phyloP scores from a whole-genome alignment of 2,888 invertebrate species.

The Calliscelio sp. region DNA sequence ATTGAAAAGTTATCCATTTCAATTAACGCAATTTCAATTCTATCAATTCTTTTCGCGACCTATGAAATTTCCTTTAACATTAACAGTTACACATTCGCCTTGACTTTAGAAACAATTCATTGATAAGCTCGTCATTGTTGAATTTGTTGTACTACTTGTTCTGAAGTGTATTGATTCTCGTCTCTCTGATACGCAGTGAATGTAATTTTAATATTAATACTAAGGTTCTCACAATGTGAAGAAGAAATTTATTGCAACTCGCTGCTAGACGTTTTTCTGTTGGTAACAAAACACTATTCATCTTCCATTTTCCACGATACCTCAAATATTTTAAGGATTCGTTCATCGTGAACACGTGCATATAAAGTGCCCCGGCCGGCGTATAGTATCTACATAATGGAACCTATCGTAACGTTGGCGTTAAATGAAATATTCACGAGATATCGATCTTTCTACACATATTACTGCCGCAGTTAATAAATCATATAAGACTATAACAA shows the following conservation, averaged over 20 bases:
- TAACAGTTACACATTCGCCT: conserved; percentile 19
- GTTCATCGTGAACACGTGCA: conserved; percentile 66
- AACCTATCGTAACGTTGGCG: conserved; percentile 66
- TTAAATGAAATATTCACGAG: conserved; percentile 71
- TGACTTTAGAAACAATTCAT: conserved; percentile 44
- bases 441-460: conserved; percentile 67
- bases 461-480: conserved; percentile 64
- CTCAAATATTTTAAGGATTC: conserved; percentile 67
- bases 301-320: conserved; percentile 50
- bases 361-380: conserved; percentile 60
- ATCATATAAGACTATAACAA: conserved; percentile 62
- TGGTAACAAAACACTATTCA: conserved; percentile 30
- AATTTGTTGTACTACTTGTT: conserved; percentile 30
- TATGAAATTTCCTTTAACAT: conserved; percentile 28
- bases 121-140: conserved; percentile 31
- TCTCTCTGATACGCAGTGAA: conserved; percentile 11
- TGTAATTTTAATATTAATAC: conserved; percentile 36
- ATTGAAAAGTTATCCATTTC: not conserved
- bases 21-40: not conserved
- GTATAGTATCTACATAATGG: conserved; percentile 68
- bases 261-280: conserved; percentile 14
- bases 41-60: not conserved
- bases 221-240: too few relatives aligned
- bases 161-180: conserved; percentile 42
- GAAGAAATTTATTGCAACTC: conserved; percentile 34